Base-by-base conservation (phyloP, 2,113 vertebrate genomes). In the Sphaerodactylus townsendi region DNA sequence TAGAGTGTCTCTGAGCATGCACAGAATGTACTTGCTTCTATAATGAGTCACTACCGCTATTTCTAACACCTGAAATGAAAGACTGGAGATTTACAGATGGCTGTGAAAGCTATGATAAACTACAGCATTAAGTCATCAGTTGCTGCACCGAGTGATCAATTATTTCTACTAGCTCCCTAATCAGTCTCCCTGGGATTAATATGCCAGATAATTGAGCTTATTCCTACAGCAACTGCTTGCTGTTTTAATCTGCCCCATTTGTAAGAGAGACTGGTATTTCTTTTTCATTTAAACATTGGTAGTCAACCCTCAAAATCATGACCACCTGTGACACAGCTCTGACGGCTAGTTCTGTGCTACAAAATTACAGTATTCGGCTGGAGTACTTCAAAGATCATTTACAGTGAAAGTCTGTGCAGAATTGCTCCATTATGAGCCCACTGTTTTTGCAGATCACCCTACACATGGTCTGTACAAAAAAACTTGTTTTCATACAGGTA, bases 151-250 rank as follows among this genome's bases (percentile, higher is more conserved):
- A 84, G 76, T 72, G 75, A 78, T 71, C 76, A 71, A 62, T 84
- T 79, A 79, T 84, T 79, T 78, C 83, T 84, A 78, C 75, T 66
- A 78, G 48, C 30, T 84, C 50, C 56, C 83, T 84, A 84, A 84
- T 84, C 74, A 78, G 66, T 78, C 83, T 84, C 68, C 66, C 75
- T 72, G 83, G 75, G 83, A 84, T 75, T 72, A 84, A 78, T 84
- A 78, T 79, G 50, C 39, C 50, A 62, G n/a, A 84, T 79, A 84
- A 84, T 84, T 77, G 59, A 79, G n/a, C 66, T 78, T 77, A 28
- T 56, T 72, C 37, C 37, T 78, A 78, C 76, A 64, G 39, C 48
- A 23, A 30, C 65, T 71, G 50, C 25, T 77, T 59, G 73, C 37
- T 83, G 68, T 23, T 59, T 66, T 48, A 68, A 77, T 68, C n/a